Evolutionary conservation across 2,888 invertebrate genomes (phyloP), one percentile per base, ranked within the genome.

Genomic region (Parnassius mnemosyne): DNA sequence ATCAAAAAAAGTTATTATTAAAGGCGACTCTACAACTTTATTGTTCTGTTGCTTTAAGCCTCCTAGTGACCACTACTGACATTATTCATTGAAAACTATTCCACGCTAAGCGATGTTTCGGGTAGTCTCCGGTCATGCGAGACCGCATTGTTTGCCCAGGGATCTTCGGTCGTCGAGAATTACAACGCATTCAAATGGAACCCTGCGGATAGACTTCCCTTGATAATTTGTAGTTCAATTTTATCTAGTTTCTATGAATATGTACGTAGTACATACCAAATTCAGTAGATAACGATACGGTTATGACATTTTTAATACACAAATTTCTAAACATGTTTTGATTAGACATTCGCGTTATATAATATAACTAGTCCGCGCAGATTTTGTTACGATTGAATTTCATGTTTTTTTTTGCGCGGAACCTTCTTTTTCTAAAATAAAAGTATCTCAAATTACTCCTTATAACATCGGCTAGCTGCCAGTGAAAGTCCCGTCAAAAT

Each of bases 11-110:
- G 7, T 53, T 34, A n/a, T 11, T 1, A 42, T 1, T 20, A 25
- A 13, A 7, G 13, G 49, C 53, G 42, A 53, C 53, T 62, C 62
- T 49, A 62, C 25, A 43, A 10, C 16, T n/a, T 46, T 13, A 10
- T 11, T 63, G 13, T 55, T 54, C 66, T 12, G 56, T 10, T 13
- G 50, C 46, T 44, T 20, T 59, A 59, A 58, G 59, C 58, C 59
- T 59, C 63, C 59, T 51, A 59, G 63, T 59, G 63, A 55, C 63
- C 57, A 41, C 76, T 74, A 78, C 78, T 75, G 76, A 79, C 81
- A 86, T 86, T 85, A 85, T 83, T 90, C 89, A 89, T 87, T 86
- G 86, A 85, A 89, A 87, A 89, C 87, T 87, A 88, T 89, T 85
- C 87, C 77, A 77, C 76, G 77, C 84, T 89, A 88, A 89, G 89